These are phyloP conservation scores for Archilochus colubris DNA, from an alignment of 2,113 vertebrate genomes.

Conservation along the genomic window DNA sequence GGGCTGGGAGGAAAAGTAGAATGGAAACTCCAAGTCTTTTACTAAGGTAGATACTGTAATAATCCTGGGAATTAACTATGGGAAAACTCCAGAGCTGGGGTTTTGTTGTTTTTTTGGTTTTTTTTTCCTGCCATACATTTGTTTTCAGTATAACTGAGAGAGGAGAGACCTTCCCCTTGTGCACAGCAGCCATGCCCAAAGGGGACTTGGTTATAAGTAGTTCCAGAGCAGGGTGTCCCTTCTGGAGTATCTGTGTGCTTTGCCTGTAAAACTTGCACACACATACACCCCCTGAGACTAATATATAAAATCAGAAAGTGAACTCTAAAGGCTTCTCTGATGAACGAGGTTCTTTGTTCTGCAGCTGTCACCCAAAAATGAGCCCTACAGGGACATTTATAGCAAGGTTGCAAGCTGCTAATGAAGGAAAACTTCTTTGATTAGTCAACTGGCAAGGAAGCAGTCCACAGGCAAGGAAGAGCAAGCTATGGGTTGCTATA, in stretches of 20 bases:
- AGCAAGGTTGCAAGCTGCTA: neutral
- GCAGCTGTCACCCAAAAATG: neutral
- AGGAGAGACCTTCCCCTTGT: neutral
- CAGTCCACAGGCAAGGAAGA: neutral
- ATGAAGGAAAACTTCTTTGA: neutral
- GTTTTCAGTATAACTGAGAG: neutral
- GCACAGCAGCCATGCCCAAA: neutral
- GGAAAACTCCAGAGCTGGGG: neutral
- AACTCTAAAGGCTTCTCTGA: neutral
- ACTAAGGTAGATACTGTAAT: neutral
- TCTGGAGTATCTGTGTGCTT: neutral
- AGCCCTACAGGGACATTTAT: neutral
- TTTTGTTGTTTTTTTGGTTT: neutral
- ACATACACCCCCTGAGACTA: neutral
- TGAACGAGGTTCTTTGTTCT: conserved; percentile 24
- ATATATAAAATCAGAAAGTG: neutral
- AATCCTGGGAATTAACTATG: neutral
- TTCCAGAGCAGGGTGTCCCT: conserved; percentile 5
- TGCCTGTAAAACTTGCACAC: neutral
- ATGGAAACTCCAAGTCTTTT: neutral
- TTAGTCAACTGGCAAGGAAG: neutral
- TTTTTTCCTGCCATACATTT: neutral
- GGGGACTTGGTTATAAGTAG: neutral
- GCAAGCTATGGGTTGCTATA: neutral
- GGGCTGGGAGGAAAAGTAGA: neutral